Percentiles rank a stretch among this genome's conserved stretches.
phyloP scores from a whole-genome alignment of 2,113 vertebrate genomes.

The Leiothrix lutea region DNA sequence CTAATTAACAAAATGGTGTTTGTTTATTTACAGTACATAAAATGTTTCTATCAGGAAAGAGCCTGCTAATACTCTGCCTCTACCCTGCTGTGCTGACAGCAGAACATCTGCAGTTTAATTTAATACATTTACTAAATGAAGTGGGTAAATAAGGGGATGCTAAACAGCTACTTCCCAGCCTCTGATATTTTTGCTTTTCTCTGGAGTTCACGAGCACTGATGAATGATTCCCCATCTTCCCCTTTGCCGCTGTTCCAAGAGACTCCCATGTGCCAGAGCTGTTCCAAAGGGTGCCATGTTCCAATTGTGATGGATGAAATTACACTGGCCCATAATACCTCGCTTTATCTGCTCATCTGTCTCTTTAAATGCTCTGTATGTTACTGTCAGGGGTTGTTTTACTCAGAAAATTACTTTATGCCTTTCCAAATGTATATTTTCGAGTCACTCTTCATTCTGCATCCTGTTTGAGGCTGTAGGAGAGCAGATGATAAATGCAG shows the following conservation, averaged over 20 bases:
- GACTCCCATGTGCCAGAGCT: background rate
- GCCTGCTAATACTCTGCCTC: slow-evolving; percentile 52
- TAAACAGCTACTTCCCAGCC: slow-evolving; percentile 61
- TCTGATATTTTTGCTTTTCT: slow-evolving; percentile 60
- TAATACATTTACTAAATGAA: slow-evolving; percentile 75
- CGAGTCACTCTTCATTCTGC: background rate
- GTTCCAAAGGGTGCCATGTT: background rate
- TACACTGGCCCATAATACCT: background rate
- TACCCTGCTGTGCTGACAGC: slow-evolving; percentile 64
- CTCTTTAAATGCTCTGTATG: background rate
- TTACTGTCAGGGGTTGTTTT: background rate
- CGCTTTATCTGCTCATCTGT: slow-evolving; percentile 20
- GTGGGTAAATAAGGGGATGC: slow-evolving; percentile 71
- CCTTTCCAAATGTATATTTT: background rate
- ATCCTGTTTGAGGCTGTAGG: background rate
- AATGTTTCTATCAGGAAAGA: slow-evolving; percentile 73
- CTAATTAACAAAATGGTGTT: slow-evolving; percentile 79
- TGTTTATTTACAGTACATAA: slow-evolving; percentile 78
- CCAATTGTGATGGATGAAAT: slow-evolving; percentile 29
- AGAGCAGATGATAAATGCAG: background rate
- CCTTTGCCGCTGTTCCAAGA: background rate
- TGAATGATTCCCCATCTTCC: background rate
- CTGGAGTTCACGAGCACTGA: slow-evolving; percentile 36
- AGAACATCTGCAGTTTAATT: slow-evolving; percentile 80
- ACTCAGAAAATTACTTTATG: background rate